Percentiles rank a stretch among this genome's conserved stretches.
These are phyloP conservation scores for Psix sp. DNA, from an alignment of 1,140 invertebrate species.

Conservation along the genomic window DNA sequence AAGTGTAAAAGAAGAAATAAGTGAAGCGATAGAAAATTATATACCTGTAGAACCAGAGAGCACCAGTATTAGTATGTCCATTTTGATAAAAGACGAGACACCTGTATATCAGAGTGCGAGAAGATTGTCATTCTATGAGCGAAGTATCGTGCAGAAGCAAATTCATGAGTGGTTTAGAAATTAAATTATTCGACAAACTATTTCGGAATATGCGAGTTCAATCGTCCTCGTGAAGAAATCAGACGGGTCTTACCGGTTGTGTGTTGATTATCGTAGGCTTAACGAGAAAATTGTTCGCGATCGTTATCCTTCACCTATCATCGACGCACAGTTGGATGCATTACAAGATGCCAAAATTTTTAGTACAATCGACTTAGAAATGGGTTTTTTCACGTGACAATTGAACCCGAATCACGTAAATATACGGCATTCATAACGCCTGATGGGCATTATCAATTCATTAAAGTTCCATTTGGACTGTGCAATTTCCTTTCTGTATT, in stretches of 20 bases:
- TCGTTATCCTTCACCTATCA: conserved; percentile 3
- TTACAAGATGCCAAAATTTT: background rate
- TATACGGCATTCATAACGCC: conserved; percentile 6
- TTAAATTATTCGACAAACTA: background rate
- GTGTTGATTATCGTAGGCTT: conserved; percentile 9
- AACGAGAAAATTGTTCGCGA: conserved; percentile 3
- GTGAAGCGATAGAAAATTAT: background rate
- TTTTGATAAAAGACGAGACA: conserved; percentile 12
- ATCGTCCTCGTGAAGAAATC: conserved; percentile 19
- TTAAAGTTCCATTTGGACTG: background rate
- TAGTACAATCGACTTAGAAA: conserved; percentile 1
- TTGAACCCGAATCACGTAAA: background rate
- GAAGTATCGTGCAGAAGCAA: background rate
- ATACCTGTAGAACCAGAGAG: background rate
- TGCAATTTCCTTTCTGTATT: conserved; percentile 8
- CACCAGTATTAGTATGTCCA: conserved; percentile 2
- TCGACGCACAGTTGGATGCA: background rate
- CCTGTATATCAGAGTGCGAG: conserved; percentile 13
- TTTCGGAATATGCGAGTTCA: conserved; percentile 7
- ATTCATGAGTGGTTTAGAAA: conserved; percentile 8
- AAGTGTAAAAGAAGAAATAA: background rate
- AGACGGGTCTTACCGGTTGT: conserved; percentile 7
- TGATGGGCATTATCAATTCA: conserved; percentile 8
- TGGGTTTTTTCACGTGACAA: conserved; percentile 3
- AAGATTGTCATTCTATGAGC: conserved; percentile 10